phyloP scores from a whole-genome alignment of 23 tunicate genomes.

The Oikopleura dioica region DNA sequence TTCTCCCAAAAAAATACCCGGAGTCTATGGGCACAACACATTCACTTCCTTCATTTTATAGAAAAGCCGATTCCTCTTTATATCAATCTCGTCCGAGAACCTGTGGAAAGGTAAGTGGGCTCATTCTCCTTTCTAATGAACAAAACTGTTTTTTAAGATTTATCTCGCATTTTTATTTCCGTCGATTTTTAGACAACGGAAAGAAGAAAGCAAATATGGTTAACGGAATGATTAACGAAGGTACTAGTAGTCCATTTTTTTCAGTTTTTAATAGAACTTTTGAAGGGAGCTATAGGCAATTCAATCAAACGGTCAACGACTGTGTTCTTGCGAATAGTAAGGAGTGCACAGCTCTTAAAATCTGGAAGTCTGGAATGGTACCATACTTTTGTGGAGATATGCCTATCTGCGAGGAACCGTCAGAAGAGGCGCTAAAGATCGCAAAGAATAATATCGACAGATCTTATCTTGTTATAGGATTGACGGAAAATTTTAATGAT shows the following conservation, averaged over 20 bases:
- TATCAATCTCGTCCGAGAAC: conserved; percentile 75
- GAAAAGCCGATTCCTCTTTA: conserved; percentile 32
- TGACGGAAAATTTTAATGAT: conserved; percentile 67
- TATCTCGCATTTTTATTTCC: conserved; percentile 50
- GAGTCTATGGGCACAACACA: conserved; percentile 52
- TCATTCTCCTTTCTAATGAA: too few species aligned
- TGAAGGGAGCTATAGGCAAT: conserved; percentile 14
- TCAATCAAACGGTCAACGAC: conserved; percentile 41
- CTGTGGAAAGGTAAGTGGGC: conserved; percentile 75
- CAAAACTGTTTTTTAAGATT: too few species aligned
- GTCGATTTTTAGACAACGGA: conserved; percentile 32
- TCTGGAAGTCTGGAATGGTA: conserved; percentile 39
- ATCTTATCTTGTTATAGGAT: conserved; percentile 44
- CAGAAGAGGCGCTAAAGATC: conserved; percentile 24
- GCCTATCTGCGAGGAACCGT: conserved; percentile 28
- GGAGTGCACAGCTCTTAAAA: conserved; percentile 27
- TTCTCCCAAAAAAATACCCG: conserved; percentile 26
- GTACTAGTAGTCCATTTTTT: neutral
- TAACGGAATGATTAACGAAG: neutral
- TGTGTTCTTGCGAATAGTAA: conserved; percentile 35
- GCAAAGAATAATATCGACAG: conserved; percentile 53
- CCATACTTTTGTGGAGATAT: conserved; percentile 92
- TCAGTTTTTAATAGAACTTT: neutral
- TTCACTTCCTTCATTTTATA: conserved; percentile 37
- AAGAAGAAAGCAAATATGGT: conserved; percentile 15